phyloP scores from a whole-genome alignment of 2,797 vertebrate genomes.

The Bufotes viridis region DNA sequence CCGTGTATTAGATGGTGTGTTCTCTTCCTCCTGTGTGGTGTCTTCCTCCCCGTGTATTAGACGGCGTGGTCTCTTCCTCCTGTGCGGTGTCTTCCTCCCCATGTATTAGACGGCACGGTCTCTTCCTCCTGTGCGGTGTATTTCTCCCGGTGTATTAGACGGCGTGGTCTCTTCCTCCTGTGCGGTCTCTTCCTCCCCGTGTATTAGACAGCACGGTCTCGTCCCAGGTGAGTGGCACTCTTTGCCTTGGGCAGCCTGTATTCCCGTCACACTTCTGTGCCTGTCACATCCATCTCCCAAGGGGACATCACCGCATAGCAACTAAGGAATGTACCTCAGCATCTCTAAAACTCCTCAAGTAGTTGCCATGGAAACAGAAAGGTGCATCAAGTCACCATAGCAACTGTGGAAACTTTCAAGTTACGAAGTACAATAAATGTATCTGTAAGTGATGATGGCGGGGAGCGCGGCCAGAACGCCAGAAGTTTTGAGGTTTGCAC shows the following conservation, averaged over 20 bases:
- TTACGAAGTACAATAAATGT: conserved; percentile 65
- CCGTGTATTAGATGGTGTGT: no score
- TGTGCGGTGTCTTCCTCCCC: background rate
- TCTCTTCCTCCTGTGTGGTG: background rate
- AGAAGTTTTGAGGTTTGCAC: background rate
- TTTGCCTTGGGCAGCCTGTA: conserved; percentile 27
- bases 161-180: background rate
- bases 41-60: background rate
- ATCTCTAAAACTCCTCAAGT: conserved; percentile 76
- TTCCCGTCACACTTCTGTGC: conserved; percentile 53
- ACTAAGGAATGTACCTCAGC: conserved; percentile 51
- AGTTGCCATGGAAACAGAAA: conserved; percentile 81
- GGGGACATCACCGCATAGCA: conserved; percentile 56
- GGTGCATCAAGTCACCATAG: conserved; percentile 80
- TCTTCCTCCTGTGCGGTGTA: background rate
- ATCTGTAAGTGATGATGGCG: background rate
- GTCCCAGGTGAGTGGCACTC: conserved; percentile 29
- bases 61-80: background rate
- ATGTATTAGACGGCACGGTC: background rate
- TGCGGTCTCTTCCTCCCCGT: background rate
- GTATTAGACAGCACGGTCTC: background rate
- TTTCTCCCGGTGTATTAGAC: background rate
- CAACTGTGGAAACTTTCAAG: conserved; percentile 76
- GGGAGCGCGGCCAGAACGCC: background rate
- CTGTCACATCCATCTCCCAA: conserved; percentile 56